Evolutionary conservation across 2,888 invertebrate species (phyloP), one percentile per base, ranked within the genome.

Genomic region (Lycaena phlaeas): DNA sequence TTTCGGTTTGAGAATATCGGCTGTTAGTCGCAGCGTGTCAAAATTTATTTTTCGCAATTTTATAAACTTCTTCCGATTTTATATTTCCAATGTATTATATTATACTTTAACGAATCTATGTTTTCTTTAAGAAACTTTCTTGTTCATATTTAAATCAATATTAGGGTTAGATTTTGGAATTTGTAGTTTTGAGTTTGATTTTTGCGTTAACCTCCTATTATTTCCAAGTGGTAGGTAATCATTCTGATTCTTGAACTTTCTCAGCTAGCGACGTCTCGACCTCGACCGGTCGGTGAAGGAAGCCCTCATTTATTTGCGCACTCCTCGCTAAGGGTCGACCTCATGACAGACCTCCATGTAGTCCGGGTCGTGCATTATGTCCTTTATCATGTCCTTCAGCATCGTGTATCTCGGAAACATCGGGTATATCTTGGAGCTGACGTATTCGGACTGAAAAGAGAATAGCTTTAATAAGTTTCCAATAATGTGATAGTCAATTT

Each of bases 331-430:
- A 76, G 87, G 88, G 69, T 92, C 94, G 69, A 93, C 81, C 77
- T 96, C 96, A 71, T 96, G 96, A 79, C 95, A 95, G 49, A 96
- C 95, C 81, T 96, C 96, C 93, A 96, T 95, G 86, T 96, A 97
- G 77, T 95, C 95, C n/a, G 96, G 96, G 78, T 96, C 93, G 62
- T 95, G 92, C 90, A 96, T 93, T 59, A 96, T 95, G 64, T 94
- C 94, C 85, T 97, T 97, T 64, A 97, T 96, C 96, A 98, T 96
- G 71, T 96, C 95, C 79, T 98, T 98, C 54, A 98, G 89, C 89
- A 97, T 94, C 46, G 94, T 93, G 87, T 98, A 98, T 38, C 97
- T 91, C 17, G 96, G 94, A 64, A 97, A 91, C 79, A 97, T 94
- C 49, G 97, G 97, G 74, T 96, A 96, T 63, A 95, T 88, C 82